A percentile compares a stretch with the other conserved stretches of the same genome.
Conservation (phyloP, 2,888 invertebrate genomes). For the Watsonalla binaria region DNA sequence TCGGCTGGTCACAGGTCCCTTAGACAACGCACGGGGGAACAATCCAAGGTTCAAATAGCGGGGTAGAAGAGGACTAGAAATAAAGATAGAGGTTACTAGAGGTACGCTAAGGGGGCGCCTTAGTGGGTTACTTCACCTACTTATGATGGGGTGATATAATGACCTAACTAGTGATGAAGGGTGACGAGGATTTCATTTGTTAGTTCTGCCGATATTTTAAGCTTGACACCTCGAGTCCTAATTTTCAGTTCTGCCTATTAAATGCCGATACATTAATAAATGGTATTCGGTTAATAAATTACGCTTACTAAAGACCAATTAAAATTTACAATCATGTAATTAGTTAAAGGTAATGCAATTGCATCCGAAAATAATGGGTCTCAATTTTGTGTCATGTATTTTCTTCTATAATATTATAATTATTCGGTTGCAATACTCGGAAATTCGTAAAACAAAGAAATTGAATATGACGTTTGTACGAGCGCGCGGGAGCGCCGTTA, state of each 20-base stretch:
- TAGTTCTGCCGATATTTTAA: too few species aligned
- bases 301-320: not conserved
- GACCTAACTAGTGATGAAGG: not conserved
- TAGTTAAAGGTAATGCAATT: not conserved
- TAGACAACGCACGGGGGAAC: conserved; percentile 32
- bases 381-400: not conserved
- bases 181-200: too few species aligned
- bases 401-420: not conserved
- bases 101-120: conserved; percentile 12
- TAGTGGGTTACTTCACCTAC: conserved; percentile 8
- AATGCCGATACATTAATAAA: not conserved
- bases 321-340: not conserved
- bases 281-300: not conserved
- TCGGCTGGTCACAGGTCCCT: conserved; percentile 16
- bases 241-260: too few species aligned
- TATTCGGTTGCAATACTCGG: not conserved
- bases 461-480: conserved; percentile 37
- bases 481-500: conserved; percentile 59
- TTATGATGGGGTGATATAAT: conserved; percentile 13
- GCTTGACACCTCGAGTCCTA: too few species aligned
- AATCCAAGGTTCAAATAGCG: conserved; percentile 33
- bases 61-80: conserved; percentile 38
- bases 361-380: too few species aligned
- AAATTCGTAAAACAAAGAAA: conserved; percentile 38
- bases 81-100: conserved; percentile 29